Percentiles rank a stretch among this genome's conserved stretches.
Evolutionary conservation across 2,113 vertebrate genomes (phyloP).

Genomic region (Mustela lutreola): DNA sequence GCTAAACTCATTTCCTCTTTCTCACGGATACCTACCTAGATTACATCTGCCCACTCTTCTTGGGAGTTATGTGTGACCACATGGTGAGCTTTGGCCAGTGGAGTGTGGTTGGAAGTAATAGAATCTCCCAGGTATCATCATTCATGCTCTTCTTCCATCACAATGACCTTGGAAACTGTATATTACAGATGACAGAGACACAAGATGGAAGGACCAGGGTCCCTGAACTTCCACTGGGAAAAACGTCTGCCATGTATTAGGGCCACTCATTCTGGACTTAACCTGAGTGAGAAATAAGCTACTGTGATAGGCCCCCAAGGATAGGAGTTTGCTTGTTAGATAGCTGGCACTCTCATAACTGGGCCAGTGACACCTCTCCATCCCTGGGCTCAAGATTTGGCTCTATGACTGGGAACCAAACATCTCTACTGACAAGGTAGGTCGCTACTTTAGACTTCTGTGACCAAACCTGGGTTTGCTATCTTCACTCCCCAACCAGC

Average conservation of each 20-base stretch:
- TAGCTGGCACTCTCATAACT: not conserved
- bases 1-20: constrained; percentile 24
- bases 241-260: not conserved
- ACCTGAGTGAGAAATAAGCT: not conserved
- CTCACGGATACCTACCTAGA: not conserved
- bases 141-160: not conserved
- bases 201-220: not conserved
- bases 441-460: not conserved
- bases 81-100: not conserved
- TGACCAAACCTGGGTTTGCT: not conserved
- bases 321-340: not conserved
- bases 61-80: not conserved
- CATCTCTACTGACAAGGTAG: not conserved
- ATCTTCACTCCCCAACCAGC: not conserved
- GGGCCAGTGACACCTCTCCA: not conserved
- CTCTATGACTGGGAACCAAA: not conserved
- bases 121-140: not conserved
- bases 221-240: not conserved
- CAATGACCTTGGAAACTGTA: not conserved
- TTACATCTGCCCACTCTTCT: not conserved
- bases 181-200: not conserved
- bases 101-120: not conserved
- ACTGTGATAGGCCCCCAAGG: not conserved
- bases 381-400: not conserved
- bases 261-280: not conserved